Base-by-base conservation (phyloP, 23 tunicate genomes). In the Phallusia fumigata region DNA sequence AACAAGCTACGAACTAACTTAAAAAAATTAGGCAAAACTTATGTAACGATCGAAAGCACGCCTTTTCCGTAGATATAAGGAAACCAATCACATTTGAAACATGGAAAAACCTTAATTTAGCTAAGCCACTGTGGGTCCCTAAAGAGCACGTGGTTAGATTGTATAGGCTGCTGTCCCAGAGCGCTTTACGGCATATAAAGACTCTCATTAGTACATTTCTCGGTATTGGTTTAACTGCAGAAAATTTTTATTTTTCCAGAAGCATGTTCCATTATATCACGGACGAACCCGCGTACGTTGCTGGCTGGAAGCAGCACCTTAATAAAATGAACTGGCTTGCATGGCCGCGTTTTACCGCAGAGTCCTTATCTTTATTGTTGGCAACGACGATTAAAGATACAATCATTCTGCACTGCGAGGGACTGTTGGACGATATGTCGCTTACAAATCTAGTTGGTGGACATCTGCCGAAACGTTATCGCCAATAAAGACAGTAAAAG, bases 341-440 rank as follows among this genome's bases (percentile, higher is more conserved):
- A 8, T 84, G 75, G 58, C 93, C 93, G 10, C 83, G 78, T 13
- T 47, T 84, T 32, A 84, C 84, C 35, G 88, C 88, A 47, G 93
- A 79, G 73, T 58, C 40, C 35, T 49, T 75, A 5, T 73, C 93
- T 0, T 32, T 89, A 31, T 75, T 89, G 10, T 36, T 89, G 51
- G 88, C 93, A n/a, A 24, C 87, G 18, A 52, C 86, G 65, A 82
- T 82, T 16, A 88, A 88, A 45, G 92, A 88, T 64, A 53, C 80
- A 19, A 22, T 76, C 31, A 22, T 84, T n/a, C 44, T 84, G 10
- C 81, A 84, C 32, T 84, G 75, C 35, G 87, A 84, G 52, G 50
- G 80, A 52, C 18, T 84, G 0, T 21, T 52, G 28, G 81, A 77
- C 3, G 80, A 84, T 47, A 5, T 76, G 15, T 84, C 87, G 31